Percentiles rank a stretch among this genome's conserved stretches.
Conservation (phyloP, 1,140 invertebrate genomes). For the Aphidius gifuensis region DNA sequence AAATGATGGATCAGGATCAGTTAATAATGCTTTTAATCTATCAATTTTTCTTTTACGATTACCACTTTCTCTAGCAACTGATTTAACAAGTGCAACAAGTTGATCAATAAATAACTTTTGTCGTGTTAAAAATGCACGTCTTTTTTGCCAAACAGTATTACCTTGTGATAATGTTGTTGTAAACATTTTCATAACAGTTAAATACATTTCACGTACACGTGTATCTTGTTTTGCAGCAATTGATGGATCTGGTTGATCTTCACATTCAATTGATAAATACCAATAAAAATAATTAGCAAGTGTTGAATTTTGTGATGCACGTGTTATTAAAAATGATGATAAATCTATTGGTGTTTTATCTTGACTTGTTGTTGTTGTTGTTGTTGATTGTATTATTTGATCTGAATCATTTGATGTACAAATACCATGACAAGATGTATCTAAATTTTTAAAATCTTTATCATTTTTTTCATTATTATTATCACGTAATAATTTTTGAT, state of each 20-base stretch:
- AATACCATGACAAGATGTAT: background rate
- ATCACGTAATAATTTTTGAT: constrained; percentile 37
- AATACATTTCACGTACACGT: constrained; percentile 80
- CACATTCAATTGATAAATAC: constrained; percentile 92
- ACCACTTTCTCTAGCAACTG: constrained; percentile 86
- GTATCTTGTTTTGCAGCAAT: constrained; percentile 69
- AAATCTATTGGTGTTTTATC: constrained; percentile 62
- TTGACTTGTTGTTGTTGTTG: constrained; percentile 27
- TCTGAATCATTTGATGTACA: constrained; percentile 40
- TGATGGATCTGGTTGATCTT: constrained; percentile 68
- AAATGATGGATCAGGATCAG: constrained; percentile 72
- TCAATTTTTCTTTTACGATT: constrained; percentile 91
- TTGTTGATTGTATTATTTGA: constrained; percentile 29
- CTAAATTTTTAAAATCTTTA: too few relatives aligned
- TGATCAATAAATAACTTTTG: constrained; percentile 91
- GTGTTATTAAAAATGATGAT: constrained; percentile 85
- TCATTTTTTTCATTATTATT: background rate
- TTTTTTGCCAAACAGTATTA: constrained; percentile 67
- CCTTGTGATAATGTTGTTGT: constrained; percentile 66
- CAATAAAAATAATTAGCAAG: constrained; percentile 97
- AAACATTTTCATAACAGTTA: constrained; percentile 85
- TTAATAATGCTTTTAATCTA: constrained; percentile 76
- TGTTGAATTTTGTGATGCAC: constrained; percentile 83
- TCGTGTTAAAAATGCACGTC: constrained; percentile 68
- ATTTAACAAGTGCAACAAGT: constrained; percentile 85